A percentile compares a stretch with the other conserved stretches of the same genome.
Conservation (phyloP, 2,888 invertebrate genomes). For the Caenorhabditis imperialis region DNA sequence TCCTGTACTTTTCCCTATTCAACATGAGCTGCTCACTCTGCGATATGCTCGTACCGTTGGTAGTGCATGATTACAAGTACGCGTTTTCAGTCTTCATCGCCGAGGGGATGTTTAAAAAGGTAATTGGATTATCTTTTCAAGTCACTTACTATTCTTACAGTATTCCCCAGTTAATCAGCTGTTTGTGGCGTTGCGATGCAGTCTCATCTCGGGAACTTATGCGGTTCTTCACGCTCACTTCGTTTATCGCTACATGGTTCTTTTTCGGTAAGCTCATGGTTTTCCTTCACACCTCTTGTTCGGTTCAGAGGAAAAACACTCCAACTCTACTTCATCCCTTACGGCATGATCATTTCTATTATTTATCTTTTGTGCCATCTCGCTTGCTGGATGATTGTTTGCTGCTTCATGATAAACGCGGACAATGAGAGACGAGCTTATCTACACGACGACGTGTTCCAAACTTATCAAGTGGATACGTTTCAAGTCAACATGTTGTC, state of each 20-base stretch:
- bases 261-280: conserved; percentile 1
- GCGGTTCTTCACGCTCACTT: conserved; percentile 27
- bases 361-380: neutral
- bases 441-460: neutral
- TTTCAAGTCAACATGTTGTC: neutral
- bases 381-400: neutral
- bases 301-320: neutral
- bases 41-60: too few species aligned
- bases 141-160: too few species aligned
- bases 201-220: conserved; percentile 19
- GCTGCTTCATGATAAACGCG: neutral
- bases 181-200: conserved; percentile 4
- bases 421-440: neutral
- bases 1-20: too few species aligned
- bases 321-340: too few species aligned
- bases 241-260: conserved; percentile 12
- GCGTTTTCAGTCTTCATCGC: too few species aligned
- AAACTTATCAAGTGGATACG: neutral
- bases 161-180: conserved; percentile 10
- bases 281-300: too few species aligned
- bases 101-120: too few species aligned
- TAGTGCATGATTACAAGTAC: too few species aligned
- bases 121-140: too few species aligned
- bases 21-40: too few species aligned
- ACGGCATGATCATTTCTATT: too few species aligned